Evolutionary conservation across 1,140 invertebrate species (phyloP).

Genomic region (Ceratina australensis): DNA sequence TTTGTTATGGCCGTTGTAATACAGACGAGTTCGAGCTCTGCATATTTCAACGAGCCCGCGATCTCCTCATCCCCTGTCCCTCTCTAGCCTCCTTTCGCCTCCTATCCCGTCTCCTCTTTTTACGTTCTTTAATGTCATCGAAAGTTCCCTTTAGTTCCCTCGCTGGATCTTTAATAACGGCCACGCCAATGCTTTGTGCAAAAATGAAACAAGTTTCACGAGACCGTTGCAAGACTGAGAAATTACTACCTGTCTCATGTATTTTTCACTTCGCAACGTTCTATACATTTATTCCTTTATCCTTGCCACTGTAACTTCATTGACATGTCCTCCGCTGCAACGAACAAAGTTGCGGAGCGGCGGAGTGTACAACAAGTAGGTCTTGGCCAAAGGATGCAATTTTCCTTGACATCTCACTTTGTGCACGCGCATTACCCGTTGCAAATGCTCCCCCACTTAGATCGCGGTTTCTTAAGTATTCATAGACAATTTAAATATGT

Average conservation of each 20-base stretch:
- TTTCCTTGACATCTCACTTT: too few species aligned
- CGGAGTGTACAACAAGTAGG: background rate
- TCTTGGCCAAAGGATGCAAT: too few species aligned
- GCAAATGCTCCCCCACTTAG: too few species aligned
- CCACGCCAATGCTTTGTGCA: background rate
- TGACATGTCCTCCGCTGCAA: background rate
- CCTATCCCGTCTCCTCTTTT: background rate
- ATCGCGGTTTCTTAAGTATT: too few species aligned
- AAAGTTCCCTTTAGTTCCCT: background rate
- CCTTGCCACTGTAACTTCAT: background rate
- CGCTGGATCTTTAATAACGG: slow-evolving; percentile 14
- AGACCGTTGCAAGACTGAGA: background rate
- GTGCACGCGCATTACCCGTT: too few species aligned
- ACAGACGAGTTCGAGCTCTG: slow-evolving; percentile 3
- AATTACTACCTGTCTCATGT: slow-evolving; percentile 1
- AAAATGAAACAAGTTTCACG: background rate
- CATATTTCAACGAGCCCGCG: slow-evolving; percentile 17
- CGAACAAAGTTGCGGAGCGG: background rate
- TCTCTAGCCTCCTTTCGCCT: background rate
- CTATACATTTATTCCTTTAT: slow-evolving; percentile 11
- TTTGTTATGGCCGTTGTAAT: slow-evolving; percentile 26
- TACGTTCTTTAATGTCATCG: slow-evolving; percentile 25
- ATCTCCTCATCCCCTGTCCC: background rate
- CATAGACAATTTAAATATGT: too few species aligned
- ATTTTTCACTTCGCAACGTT: background rate